Conservation (phyloP, 2,113 vertebrate species). For the Philantomba maxwellii region DNA sequence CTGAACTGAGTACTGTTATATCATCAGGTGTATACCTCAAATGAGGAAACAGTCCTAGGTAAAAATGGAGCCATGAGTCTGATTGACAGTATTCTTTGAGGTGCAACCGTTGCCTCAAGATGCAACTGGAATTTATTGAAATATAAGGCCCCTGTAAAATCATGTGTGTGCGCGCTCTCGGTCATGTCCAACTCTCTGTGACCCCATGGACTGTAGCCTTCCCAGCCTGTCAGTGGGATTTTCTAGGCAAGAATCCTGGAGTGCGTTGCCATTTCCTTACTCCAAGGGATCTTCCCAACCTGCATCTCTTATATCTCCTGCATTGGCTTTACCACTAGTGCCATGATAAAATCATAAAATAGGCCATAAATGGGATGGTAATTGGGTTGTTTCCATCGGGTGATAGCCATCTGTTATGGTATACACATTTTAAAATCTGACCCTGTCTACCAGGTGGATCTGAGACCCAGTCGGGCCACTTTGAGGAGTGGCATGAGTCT, state of each 20-base stretch:
- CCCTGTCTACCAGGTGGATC: not conserved
- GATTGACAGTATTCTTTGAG: not conserved
- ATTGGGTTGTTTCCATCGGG: not conserved
- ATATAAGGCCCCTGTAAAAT: not conserved
- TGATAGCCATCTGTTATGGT: not conserved
- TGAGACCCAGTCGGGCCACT: not conserved
- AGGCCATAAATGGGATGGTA: not conserved
- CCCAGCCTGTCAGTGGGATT: not conserved
- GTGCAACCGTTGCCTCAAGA: not conserved
- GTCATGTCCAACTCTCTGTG: not conserved
- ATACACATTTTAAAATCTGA: not conserved
- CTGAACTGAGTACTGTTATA: not conserved
- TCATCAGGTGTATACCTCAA: not conserved
- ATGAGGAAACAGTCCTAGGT: not conserved
- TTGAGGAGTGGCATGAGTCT: too few relatives aligned
- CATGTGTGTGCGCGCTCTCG: rapidly evolving
- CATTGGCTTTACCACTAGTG: not conserved
- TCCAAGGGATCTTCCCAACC: not conserved
- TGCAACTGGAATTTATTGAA: not conserved
- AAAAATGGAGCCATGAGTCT: not conserved
- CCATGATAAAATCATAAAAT: not conserved
- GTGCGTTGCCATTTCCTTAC: not conserved
- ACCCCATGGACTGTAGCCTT: not conserved
- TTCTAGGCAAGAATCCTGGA: not conserved
- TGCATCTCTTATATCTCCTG: not conserved